Percentiles rank a stretch among this genome's conserved stretches.
Evolutionary conservation across 1,140 invertebrate genomes (phyloP).

Genomic region (Lepidurus packardi): DNA sequence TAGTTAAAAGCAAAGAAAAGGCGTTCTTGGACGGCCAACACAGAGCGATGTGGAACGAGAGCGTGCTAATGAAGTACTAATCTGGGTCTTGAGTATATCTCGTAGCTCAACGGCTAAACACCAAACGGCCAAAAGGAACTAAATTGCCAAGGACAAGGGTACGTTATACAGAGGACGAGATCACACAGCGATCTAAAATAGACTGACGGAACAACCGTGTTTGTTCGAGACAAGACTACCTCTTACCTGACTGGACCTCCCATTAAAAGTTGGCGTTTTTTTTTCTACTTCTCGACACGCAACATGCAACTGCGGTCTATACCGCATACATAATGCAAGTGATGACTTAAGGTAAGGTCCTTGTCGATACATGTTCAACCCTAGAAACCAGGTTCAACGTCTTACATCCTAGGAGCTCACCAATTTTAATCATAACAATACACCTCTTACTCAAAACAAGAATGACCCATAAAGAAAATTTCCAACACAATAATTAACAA

Average conservation of each 20-base stretch:
- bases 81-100: not conserved
- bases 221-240: not conserved
- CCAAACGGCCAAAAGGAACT: not conserved
- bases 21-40: no score
- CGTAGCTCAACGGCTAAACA: not conserved
- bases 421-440: not conserved
- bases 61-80: no score
- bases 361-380: not conserved
- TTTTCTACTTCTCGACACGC: not conserved
- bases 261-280: not conserved
- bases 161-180: not conserved
- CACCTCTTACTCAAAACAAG: no score
- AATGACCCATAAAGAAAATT: no score
- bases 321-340: no score
- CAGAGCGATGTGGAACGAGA: no score
- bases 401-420: not conserved
- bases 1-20: no score
- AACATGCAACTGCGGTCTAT: not conserved
- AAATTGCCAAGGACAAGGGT: not conserved
- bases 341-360: no score
- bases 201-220: not conserved
- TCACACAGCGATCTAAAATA: not conserved
- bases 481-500: no score
- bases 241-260: not conserved
- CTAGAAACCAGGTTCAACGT: not conserved